phyloP scores from a whole-genome alignment of 2,113 vertebrate species.

The Atrichornis clamosus region DNA sequence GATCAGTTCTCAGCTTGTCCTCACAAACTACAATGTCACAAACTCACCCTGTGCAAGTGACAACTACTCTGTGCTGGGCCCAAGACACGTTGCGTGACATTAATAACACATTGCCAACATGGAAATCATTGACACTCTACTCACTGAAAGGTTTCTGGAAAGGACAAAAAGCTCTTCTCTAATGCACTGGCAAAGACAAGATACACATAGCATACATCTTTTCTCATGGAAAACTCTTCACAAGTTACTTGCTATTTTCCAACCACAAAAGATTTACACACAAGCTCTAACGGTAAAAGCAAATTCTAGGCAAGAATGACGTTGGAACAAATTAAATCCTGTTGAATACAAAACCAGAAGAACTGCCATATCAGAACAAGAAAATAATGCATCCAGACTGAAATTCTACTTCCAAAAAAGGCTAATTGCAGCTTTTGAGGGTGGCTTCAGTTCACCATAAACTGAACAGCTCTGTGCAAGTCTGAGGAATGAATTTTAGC shows the following conservation, averaged over 20 bases:
- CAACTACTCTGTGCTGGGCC: not conserved
- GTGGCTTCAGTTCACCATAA: not conserved
- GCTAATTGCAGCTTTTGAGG: not conserved
- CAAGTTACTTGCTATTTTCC: slow-evolving; percentile 42
- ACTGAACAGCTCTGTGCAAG: not conserved
- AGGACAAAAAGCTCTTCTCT: not conserved
- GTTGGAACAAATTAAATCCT: not conserved
- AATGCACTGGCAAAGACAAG: not conserved
- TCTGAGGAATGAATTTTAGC: not conserved
- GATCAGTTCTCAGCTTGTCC: not conserved
- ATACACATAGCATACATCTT: slow-evolving; percentile 37
- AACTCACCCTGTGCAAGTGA: not conserved
- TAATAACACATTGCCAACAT: not conserved
- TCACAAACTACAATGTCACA: not conserved
- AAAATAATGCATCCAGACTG: not conserved
- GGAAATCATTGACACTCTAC: slow-evolving; percentile 30
- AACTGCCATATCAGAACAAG: not conserved
- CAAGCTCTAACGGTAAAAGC: not conserved
- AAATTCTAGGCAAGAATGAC: not conserved
- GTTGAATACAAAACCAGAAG: not conserved
- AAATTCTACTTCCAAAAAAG: slow-evolving; percentile 40
- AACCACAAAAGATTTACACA: slow-evolving; percentile 12
- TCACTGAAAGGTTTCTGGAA: slow-evolving; percentile 54
- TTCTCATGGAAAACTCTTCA: slow-evolving; percentile 56
- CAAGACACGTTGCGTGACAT: not conserved